Base-by-base conservation (phyloP, 1,140 invertebrate species). In the Pteromalus puparum region DNA sequence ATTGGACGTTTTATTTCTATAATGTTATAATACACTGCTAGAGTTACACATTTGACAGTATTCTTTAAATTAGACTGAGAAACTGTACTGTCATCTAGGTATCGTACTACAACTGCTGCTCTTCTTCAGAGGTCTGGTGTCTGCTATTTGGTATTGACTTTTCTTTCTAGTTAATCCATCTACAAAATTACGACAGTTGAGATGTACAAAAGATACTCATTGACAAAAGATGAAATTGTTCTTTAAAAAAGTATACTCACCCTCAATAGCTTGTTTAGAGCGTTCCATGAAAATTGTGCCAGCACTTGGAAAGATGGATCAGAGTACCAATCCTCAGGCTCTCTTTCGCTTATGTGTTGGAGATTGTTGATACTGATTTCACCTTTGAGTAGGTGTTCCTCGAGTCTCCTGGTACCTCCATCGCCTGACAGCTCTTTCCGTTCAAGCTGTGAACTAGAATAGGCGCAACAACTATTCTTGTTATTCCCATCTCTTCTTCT, bases 1-100 rank as follows among this genome's bases (percentile, higher is more conserved):
- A 91, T 98, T 96, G 68, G 97, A 97, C 73, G 97, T 97, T 91
- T 99, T 95, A 94, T 99, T 99, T 91, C 98, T 97, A n/a, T n/a
- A 90, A 99, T 99, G 93, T 99, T 99, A 94, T 99, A 99, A 94
- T 99, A 99, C 91, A 99, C 98, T 87, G 99, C 99, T 89, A 99
- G 94, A 26, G 99, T 97, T 81, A 99, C 98, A 94, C 99, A 99
- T 93, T 99, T 99, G 30, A 99, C 98, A 74, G 99, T 99, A 93
- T 99, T 99, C 93, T 99, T 99, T 67, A 99, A 94, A 95, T 99
- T 99, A 84, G 99, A 99, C 93, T 99, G 99, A 73, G 98, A 99
- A 68, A 99, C 99, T 9, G 99, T 99, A 91, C 98, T 99, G 94
- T 99, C 99, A 93, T 99, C 99, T 92, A 99, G 94, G 93, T 98